Conservation (phyloP, 2,888 invertebrate genomes). For the Agrilus biguttatus region DNA sequence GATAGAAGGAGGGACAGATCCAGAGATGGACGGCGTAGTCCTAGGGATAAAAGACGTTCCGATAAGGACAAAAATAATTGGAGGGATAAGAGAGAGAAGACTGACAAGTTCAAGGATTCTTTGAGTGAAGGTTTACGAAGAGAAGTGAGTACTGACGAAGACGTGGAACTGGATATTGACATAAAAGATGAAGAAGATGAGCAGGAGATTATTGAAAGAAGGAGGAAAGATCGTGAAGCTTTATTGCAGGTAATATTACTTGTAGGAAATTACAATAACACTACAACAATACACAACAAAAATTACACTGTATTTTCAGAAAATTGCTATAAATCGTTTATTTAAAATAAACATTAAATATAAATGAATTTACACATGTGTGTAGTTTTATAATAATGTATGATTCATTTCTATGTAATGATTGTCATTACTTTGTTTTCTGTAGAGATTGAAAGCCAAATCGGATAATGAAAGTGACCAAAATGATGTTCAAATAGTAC, state of each 20-base stretch:
- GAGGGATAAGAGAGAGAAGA: constrained; percentile 28
- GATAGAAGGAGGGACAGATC: constrained; percentile 17
- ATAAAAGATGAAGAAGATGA: constrained; percentile 79
- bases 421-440: too few relatives aligned
- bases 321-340: too few relatives aligned
- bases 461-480: constrained; percentile 2
- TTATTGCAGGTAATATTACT: constrained; percentile 53
- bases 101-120: constrained; percentile 55
- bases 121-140: constrained; percentile 66
- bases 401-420: too few relatives aligned
- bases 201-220: constrained; percentile 79
- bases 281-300: too few relatives aligned
- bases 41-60: constrained; percentile 26
- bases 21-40: constrained; percentile 14
- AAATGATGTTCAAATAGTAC: constrained; percentile 4
- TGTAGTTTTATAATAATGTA: too few relatives aligned
- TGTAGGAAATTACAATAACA: too few relatives aligned
- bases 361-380: too few relatives aligned
- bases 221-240: constrained; percentile 77
- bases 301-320: too few relatives aligned
- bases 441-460: not conserved
- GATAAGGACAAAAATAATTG: constrained; percentile 26
- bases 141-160: constrained; percentile 56
- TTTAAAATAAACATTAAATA: too few relatives aligned
- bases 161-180: constrained; percentile 59